A percentile compares a stretch with the other conserved stretches of the same genome.
Conservation (phyloP, 2,888 invertebrate species). For the Acronicta alni region DNA sequence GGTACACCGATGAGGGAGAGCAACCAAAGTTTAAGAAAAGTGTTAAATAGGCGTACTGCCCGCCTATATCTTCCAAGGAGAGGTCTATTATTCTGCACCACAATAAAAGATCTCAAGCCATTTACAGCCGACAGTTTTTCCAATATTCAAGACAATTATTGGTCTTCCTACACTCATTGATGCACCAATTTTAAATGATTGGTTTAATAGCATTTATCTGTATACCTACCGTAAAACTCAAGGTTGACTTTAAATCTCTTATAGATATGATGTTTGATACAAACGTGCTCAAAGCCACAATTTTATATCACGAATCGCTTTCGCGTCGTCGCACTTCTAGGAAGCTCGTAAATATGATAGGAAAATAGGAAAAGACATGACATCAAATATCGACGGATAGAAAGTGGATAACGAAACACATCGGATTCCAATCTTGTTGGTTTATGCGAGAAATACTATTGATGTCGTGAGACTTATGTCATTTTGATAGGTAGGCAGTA, state of each 20-base stretch:
- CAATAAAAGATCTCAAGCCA: not conserved
- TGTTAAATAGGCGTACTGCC: too few relatives aligned
- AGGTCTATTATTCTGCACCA: too few relatives aligned
- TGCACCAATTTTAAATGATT: conserved; percentile 26
- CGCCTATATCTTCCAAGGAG: too few relatives aligned
- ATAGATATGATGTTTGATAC: not conserved
- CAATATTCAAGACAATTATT: conserved; percentile 26
- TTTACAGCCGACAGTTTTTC: conserved; percentile 5
- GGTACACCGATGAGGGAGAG: too few relatives aligned
- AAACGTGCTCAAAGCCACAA: not conserved
- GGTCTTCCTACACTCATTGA: conserved; percentile 30
- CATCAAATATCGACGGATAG: conserved; percentile 41
- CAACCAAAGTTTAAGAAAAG: too few relatives aligned
- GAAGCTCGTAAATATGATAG: conserved; percentile 28
- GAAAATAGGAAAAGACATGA: conserved; percentile 39
- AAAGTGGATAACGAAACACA: conserved; percentile 33
- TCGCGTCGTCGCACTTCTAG: conserved; percentile 15
- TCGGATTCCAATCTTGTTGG: conserved; percentile 37
- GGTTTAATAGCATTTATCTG: conserved; percentile 20
- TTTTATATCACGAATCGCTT: not conserved
- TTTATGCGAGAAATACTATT: conserved; percentile 9
- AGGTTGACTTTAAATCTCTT: conserved; percentile 9
- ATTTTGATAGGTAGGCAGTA: not conserved
- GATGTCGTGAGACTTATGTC: not conserved
- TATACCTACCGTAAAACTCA: conserved; percentile 8